Conservation (phyloP, 2,797 vertebrate species). For the Amphiprion clarkii region DNA sequence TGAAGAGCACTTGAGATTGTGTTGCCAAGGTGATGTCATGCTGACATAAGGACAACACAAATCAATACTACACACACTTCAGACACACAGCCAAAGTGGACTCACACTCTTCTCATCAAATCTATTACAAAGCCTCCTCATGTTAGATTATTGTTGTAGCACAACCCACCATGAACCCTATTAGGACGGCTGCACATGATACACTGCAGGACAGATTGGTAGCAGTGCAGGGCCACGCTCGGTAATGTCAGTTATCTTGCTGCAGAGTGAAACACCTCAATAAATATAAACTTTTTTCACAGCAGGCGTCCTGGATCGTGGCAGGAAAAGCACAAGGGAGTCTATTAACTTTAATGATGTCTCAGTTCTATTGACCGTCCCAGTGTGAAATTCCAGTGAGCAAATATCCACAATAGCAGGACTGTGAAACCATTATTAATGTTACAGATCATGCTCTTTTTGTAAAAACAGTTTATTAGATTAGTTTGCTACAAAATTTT, state of each 20-base stretch:
- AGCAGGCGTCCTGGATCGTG: neutral
- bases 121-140: constrained; percentile 18
- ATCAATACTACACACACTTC: constrained; percentile 42
- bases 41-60: constrained; percentile 36
- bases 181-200: neutral
- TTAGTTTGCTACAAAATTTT: too few species aligned
- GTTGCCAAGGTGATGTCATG: constrained; percentile 50
- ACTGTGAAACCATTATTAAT: too few species aligned
- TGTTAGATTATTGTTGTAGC: neutral
- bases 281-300: neutral
- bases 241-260: neutral
- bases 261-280: neutral
- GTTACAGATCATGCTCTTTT: too few species aligned
- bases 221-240: too few species aligned
- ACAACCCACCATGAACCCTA: neutral
- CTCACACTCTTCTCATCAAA: neutral
- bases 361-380: neutral
- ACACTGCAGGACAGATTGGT: neutral
- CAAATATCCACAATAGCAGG: neutral
- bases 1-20: constrained; percentile 32
- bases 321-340: neutral
- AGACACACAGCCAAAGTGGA: constrained; percentile 14
- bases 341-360: neutral
- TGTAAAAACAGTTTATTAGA: too few species aligned
- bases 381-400: neutral